Conservation (phyloP, 2,113 vertebrate genomes). For the Xyrauchen texanus region DNA sequence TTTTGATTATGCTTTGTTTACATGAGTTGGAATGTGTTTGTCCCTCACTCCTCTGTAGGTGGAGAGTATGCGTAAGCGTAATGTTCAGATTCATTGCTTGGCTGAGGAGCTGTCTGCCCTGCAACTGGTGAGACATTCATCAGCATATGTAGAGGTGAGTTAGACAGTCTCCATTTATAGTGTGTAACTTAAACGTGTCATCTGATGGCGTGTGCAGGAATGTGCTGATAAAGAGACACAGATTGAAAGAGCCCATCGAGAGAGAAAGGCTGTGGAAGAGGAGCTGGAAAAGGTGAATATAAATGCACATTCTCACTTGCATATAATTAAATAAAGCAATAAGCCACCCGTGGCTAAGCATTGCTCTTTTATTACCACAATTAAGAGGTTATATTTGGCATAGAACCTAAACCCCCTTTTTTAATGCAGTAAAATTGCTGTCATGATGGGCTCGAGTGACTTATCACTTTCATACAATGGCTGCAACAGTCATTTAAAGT, state of each 20-base stretch:
- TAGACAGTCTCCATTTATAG: neutral
- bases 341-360: neutral
- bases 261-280: conserved; percentile 88
- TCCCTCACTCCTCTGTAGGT: no score
- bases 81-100: conserved; percentile 82
- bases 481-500: no score
- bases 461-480: neutral
- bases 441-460: neutral
- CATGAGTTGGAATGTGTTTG: neutral
- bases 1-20: neutral
- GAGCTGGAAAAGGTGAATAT: conserved; percentile 88
- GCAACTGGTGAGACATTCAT: conserved; percentile 78
- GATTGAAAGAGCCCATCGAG: conserved; percentile 82
- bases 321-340: conserved; percentile 9
- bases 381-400: no score
- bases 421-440: neutral
- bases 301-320: neutral
- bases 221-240: conserved; percentile 87
- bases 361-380: neutral
- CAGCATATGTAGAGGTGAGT: neutral
- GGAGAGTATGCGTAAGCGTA: conserved; percentile 80
- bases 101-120: conserved; percentile 85
- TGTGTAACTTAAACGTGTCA: neutral
- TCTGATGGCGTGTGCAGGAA: conserved; percentile 73
- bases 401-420: neutral